A percentile compares a stretch with the other conserved stretches of the same genome.
Conservation (phyloP, 2,888 invertebrate species). For the Drosophila barbarae region DNA sequence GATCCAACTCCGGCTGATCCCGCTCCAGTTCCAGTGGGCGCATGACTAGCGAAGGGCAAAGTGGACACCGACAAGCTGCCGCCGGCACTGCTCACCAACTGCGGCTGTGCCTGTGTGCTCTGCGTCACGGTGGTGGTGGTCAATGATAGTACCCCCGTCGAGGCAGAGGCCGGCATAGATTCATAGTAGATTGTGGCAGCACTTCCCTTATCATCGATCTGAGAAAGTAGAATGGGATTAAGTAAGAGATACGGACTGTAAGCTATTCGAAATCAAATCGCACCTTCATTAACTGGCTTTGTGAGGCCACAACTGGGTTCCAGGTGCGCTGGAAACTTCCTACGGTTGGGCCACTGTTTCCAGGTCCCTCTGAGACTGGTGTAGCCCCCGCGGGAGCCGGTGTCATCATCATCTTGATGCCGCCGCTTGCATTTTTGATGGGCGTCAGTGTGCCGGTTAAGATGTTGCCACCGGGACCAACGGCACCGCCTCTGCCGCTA, state of each 20-base stretch:
- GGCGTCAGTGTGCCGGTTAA: constrained; percentile 78
- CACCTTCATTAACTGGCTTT: constrained; percentile 45
- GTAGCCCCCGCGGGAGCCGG: constrained; percentile 50
- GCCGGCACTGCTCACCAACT: constrained; percentile 59
- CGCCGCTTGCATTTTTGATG: constrained; percentile 75
- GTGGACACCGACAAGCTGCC: constrained; percentile 72
- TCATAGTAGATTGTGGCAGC: constrained; percentile 80
- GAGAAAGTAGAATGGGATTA: neutral
- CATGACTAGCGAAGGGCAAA: constrained; percentile 72
- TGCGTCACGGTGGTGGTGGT: constrained; percentile 78
- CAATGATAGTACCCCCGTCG: constrained; percentile 78
- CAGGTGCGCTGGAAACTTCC: constrained; percentile 72
- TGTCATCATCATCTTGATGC: constrained; percentile 78
- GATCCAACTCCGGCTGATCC: constrained; percentile 54
- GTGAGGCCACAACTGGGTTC: constrained; percentile 38
- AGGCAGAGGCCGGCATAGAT: constrained; percentile 77
- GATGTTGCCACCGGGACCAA: constrained; percentile 68
- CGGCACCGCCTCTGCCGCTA: constrained; percentile 61
- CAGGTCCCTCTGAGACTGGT: constrained; percentile 22
- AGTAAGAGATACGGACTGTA: too few species aligned
- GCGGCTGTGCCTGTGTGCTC: constrained; percentile 68
- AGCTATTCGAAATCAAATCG: neutral
- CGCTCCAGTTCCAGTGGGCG: constrained; percentile 34
- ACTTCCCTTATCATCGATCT: constrained; percentile 61
- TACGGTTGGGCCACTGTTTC: constrained; percentile 38